These are phyloP conservation scores for Coptodon bakossiorum DNA, from an alignment of 2,113 vertebrate genomes.

Conservation along the genomic window DNA sequence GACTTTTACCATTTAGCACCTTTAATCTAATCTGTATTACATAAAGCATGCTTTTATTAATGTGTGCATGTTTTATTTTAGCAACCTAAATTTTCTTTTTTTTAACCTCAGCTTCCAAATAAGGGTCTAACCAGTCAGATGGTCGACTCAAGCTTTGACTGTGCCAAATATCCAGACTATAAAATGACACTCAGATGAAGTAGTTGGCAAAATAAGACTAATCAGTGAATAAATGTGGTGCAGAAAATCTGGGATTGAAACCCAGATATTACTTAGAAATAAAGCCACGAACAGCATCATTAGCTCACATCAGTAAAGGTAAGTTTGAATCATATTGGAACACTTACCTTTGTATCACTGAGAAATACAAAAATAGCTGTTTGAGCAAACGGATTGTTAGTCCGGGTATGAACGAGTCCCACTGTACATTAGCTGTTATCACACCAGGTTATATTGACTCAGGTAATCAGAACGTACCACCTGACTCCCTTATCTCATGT, in stretches of 20 bases:
- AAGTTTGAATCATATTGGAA: background rate
- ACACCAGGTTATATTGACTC: constrained; percentile 35
- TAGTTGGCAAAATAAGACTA: background rate
- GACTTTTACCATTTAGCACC: background rate
- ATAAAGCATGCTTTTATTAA: background rate
- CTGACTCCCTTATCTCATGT: constrained; percentile 13
- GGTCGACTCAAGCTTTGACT: background rate
- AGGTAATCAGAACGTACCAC: constrained; percentile 14
- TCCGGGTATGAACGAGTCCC: background rate
- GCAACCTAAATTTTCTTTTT: background rate
- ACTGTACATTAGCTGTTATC: background rate
- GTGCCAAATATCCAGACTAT: background rate
- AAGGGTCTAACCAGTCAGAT: accelerated
- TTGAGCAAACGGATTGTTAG: background rate
- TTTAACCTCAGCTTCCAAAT: background rate
- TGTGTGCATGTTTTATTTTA: background rate
- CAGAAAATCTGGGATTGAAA: background rate
- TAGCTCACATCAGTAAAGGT: background rate
- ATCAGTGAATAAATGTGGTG: background rate
- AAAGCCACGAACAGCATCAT: background rate
- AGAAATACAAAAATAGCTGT: background rate
- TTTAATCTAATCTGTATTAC: background rate
- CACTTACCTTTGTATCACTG: background rate
- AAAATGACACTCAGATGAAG: background rate
- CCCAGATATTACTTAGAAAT: background rate